Evolutionary conservation across 2,888 invertebrate species (phyloP).

Genomic region (Dryocosmus kuriphilus): DNA sequence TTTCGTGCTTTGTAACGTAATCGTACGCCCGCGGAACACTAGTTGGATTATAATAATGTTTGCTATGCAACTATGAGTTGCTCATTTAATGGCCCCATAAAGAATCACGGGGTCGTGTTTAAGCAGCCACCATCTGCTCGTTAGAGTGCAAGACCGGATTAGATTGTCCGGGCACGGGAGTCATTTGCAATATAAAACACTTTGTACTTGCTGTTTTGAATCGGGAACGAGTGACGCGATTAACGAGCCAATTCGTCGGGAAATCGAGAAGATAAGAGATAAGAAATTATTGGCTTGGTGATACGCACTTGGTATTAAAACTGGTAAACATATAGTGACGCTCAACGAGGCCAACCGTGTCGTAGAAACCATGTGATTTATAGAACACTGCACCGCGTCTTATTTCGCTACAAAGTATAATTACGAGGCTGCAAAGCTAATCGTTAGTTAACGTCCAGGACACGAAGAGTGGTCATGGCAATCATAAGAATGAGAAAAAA

Average conservation of each 20-base stretch:
- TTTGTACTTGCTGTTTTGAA: not conserved
- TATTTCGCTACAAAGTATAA: constrained; percentile 37
- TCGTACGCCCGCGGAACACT: constrained; percentile 57
- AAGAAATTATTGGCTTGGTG: constrained; percentile 28
- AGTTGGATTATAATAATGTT: constrained; percentile 71
- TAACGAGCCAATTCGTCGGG: constrained; percentile 24
- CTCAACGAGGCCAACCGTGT: constrained; percentile 37
- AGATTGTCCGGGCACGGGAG: constrained; percentile 36
- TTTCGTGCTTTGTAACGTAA: constrained; percentile 62
- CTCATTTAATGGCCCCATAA: constrained; percentile 69
- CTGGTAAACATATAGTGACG: constrained; percentile 32
- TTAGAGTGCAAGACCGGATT: constrained; percentile 54
- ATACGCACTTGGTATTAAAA: constrained; percentile 21
- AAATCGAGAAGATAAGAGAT: constrained; percentile 32
- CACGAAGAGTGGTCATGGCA: not conserved
- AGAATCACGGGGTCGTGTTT: constrained; percentile 67
- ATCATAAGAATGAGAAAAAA: constrained; percentile 3
- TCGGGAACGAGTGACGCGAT: constrained; percentile 27
- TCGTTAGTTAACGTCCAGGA: constrained; percentile 19
- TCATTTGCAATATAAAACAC: constrained; percentile 16
- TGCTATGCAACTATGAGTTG: constrained; percentile 65
- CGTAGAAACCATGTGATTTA: constrained; percentile 32
- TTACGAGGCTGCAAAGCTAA: constrained; percentile 28
- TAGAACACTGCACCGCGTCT: constrained; percentile 29
- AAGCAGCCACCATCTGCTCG: constrained; percentile 66